A percentile compares a stretch with the other conserved stretches of the same genome.
Evolutionary conservation across 2,797 vertebrate species (phyloP).

Genomic region (Acipenser oxyrinchus): DNA sequence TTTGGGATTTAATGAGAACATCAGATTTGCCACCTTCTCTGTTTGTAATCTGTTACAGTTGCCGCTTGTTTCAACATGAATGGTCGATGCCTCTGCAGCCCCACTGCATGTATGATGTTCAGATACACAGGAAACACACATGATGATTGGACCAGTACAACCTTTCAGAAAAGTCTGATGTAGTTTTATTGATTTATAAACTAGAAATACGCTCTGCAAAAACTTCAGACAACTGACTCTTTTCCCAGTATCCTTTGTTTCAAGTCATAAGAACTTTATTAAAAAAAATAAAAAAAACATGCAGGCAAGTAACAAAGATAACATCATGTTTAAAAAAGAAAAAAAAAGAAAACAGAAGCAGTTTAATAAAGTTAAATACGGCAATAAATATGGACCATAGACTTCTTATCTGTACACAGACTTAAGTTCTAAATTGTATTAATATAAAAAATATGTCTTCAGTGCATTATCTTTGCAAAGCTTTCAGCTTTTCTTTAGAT

Average conservation of each 20-base stretch:
- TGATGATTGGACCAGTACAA: slow-evolving; percentile 16
- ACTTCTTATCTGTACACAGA: slow-evolving; percentile 67
- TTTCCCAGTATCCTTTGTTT: slow-evolving; percentile 39
- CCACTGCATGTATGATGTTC: no score
- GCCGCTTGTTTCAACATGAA: no score
- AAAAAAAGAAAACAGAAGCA: slow-evolving; percentile 46
- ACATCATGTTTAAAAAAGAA: slow-evolving; percentile 35
- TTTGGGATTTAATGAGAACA: no score
- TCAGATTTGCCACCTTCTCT: no score
- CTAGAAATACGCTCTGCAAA: slow-evolving; percentile 58
- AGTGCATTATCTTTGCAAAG: slow-evolving; percentile 76
- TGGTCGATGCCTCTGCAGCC: no score
- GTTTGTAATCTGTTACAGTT: no score
- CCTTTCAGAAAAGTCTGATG: slow-evolving; percentile 44
- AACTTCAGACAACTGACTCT: slow-evolving; percentile 59
- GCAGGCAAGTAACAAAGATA: slow-evolving; percentile 37
- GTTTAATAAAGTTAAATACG: slow-evolving; percentile 64
- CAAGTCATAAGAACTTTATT: slow-evolving; percentile 55
- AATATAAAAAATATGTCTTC: slow-evolving; percentile 74
- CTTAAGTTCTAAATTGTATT: slow-evolving; percentile 61
- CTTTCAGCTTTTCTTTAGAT: slow-evolving; percentile 56
- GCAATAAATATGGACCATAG: slow-evolving; percentile 76
- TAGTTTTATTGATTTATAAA: slow-evolving; percentile 59
- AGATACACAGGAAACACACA: no score
- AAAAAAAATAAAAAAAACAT: slow-evolving; percentile 52